Percentiles rank a stretch among this genome's conserved stretches.
These are phyloP conservation scores for Falco naumanni DNA, from an alignment of 2,797 vertebrate species.

Conservation along the genomic window DNA sequence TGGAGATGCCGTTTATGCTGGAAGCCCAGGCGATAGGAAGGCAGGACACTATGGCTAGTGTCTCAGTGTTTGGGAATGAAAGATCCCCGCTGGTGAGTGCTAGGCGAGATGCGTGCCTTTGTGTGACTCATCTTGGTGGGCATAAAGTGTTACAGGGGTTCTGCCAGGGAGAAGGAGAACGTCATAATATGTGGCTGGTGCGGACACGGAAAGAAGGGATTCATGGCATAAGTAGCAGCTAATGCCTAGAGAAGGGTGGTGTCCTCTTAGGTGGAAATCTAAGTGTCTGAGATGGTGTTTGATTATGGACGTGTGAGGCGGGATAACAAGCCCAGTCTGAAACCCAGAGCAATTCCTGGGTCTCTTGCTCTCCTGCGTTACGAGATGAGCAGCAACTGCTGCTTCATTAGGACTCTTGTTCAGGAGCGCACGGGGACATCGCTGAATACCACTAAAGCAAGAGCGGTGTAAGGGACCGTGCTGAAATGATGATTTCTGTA, in stretches of 20 bases:
- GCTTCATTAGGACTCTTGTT: neutral
- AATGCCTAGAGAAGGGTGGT: neutral
- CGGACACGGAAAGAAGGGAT: neutral
- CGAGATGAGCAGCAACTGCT: neutral
- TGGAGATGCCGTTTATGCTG: slow-evolving; percentile 80
- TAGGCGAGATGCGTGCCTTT: neutral
- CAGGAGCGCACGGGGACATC: neutral
- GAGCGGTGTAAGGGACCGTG: neutral
- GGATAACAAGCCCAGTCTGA: too few species aligned
- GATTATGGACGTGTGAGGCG: rapidly evolving
- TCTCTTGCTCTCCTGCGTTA: too few species aligned
- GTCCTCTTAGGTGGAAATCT: neutral
- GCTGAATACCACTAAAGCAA: neutral
- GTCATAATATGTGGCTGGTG: neutral
- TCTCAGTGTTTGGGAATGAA: slow-evolving; percentile 82
- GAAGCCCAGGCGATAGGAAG: slow-evolving; percentile 73
- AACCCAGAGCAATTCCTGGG: too few species aligned
- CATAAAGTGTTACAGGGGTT: rapidly evolving
- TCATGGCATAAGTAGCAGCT: neutral
- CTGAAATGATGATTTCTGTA: neutral
- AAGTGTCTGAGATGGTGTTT: neutral
- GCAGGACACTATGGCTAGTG: slow-evolving; percentile 48
- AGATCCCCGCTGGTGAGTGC: slow-evolving; percentile 82
- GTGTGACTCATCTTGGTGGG: neutral
- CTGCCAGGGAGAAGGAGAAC: neutral